A percentile compares a stretch with the other conserved stretches of the same genome.
phyloP scores from a whole-genome alignment of 2,113 vertebrate genomes.

The Thunnus maccoyii region DNA sequence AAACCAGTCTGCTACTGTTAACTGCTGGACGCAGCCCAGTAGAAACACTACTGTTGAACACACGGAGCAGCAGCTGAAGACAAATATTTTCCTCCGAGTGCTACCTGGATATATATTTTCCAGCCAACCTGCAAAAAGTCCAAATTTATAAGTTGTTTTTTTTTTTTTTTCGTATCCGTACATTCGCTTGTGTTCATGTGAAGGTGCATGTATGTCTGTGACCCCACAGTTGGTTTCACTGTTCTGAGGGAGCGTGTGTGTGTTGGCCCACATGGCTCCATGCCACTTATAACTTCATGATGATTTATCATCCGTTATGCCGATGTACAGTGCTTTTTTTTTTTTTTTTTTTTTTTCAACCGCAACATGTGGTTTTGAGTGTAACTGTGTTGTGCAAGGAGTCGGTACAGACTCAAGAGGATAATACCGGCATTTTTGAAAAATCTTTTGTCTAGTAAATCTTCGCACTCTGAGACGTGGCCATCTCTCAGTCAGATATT shows the following conservation, averaged over 20 bases:
- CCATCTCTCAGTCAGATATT: neutral
- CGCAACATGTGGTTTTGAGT: slow-evolving; percentile 57
- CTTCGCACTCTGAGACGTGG: neutral
- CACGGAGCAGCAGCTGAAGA: neutral
- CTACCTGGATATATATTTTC: too few relatives aligned
- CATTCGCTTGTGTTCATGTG: neutral
- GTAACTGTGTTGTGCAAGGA: slow-evolving; percentile 34
- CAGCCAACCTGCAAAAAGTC: neutral
- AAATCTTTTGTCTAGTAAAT: slow-evolving; percentile 15
- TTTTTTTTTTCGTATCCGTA: too few relatives aligned
- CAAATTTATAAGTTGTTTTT: neutral
- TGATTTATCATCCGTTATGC: slow-evolving; percentile 46
- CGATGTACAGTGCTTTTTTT: neutral
- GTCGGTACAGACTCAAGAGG: slow-evolving; percentile 21
- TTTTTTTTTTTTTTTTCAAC: neutral
- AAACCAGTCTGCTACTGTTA: slow-evolving; percentile 11
- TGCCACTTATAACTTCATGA: neutral
- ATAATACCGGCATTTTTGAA: slow-evolving; percentile 35
- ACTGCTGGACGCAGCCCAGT: neutral
- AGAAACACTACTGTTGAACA: neutral
- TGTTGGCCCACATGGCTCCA: neutral
- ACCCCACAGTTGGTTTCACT: slow-evolving; percentile 8
- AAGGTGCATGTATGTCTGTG: neutral
- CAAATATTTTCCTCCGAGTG: too few relatives aligned
- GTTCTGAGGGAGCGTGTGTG: neutral